A percentile compares a stretch with the other conserved stretches of the same genome.
Evolutionary conservation across 2,113 vertebrate genomes (phyloP).

Genomic region (Lepus europaeus): DNA sequence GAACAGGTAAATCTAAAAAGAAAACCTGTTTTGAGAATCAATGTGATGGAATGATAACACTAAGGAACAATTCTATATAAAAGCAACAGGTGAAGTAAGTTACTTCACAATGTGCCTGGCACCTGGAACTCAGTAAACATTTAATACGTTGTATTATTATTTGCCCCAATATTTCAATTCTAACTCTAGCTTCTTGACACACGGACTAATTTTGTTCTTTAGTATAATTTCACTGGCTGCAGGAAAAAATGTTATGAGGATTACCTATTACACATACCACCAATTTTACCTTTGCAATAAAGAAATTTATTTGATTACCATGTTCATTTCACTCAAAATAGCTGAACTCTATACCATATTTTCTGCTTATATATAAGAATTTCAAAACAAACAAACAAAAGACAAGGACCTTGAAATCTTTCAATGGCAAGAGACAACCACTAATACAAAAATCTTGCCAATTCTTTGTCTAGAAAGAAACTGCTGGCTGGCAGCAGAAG

Average conservation of each 20-base stretch:
- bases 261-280: neutral
- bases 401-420: neutral
- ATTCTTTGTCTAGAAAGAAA: constrained; percentile 55
- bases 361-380: neutral
- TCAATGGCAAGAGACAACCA: neutral
- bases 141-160: neutral
- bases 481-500: constrained; percentile 42
- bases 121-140: neutral
- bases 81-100: neutral
- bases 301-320: constrained; percentile 26
- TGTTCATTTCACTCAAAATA: constrained; percentile 29
- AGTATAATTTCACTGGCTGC: neutral
- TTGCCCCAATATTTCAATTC: constrained; percentile 16
- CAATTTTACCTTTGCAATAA: constrained; percentile 48
- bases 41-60: neutral
- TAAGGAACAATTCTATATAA: neutral
- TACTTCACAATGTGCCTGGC: neutral
- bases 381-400: constrained; percentile 4
- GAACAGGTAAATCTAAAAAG: no score
- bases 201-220: neutral
- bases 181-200: constrained; percentile 12
- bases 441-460: constrained; percentile 9
- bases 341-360: neutral
- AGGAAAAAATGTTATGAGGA: constrained; percentile 41
- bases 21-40: neutral